Base-by-base conservation (phyloP, 2,113 vertebrate genomes). In the Glaucomys volans region DNA sequence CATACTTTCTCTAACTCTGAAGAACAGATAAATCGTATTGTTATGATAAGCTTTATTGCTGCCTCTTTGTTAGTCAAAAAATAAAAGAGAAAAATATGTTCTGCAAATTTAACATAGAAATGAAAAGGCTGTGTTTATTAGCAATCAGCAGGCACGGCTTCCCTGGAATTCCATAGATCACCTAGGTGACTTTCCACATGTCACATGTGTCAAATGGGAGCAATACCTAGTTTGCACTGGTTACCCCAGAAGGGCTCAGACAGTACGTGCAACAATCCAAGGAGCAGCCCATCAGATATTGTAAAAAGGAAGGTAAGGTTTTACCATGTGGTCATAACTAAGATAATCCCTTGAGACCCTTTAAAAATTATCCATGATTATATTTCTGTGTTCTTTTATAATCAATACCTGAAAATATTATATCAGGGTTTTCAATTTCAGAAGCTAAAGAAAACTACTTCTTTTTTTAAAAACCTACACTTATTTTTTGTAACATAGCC, bases 291-390 rank as follows among this genome's bases (percentile, higher is more conserved):
- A 71, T 47, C 16, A n/a, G 1, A 22, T 37, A 18, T 4, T 66
- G 1, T 71, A 86, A 83, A 67, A 13, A 69, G 4, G 87, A 66
- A 76, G 8, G 5, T 16, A 12, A 94, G 28, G 1, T 37, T 50
- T 62, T 86, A 57, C 28, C 8, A 42, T 32, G 28, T 24, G 3
- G 0, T 8, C 57, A 50, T 40, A 85, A 35, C 54, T 17, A 86
- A 57, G 8, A 12, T 18, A 11, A 52, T 35, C 30, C 13, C 24
- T 26, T 52, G 5, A 47, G 40, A 11, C 4, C 20, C 2, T 59
- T 42, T 90, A n/a, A 91, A 66, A 75, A 69, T 86, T n/a, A 50
- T 24, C 54, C 75, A 3, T 59, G 71, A 50, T 66, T 80, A 50
- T 66, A 67, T 82, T 84, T 94, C 35, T 77, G 11, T 13, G 17